Evolutionary conservation across 2,113 vertebrate genomes (phyloP).

Genomic region (Grammomys dolichurus): DNA sequence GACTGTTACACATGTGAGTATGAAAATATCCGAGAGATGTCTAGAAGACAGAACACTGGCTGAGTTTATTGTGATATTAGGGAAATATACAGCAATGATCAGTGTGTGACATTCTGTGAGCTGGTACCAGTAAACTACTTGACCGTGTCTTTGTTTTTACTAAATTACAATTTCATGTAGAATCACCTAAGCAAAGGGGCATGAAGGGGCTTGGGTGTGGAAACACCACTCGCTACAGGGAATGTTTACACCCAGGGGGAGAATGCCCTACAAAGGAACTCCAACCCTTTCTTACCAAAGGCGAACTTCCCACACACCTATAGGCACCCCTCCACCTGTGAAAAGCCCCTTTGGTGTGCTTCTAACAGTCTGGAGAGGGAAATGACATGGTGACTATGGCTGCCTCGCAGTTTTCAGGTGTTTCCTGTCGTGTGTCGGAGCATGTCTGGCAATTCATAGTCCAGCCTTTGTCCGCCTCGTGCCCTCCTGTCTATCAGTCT

Average conservation of each 20-base stretch:
- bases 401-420: not conserved
- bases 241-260: conserved; percentile 21
- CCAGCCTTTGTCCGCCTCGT: not conserved
- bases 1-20: not conserved
- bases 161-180: not conserved
- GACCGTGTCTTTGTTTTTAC: not conserved
- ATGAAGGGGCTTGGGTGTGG: not conserved
- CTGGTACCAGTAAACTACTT: not conserved
- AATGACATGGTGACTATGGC: not conserved
- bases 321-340: not conserved
- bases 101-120: not conserved
- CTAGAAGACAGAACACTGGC: not conserved
- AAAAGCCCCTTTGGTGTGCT: no score
- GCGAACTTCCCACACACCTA: not conserved
- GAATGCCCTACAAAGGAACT: not conserved
- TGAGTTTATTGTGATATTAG: not conserved
- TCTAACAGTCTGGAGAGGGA: not conserved
- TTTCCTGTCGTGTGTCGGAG: not conserved
- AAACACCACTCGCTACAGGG: not conserved
- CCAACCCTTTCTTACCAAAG: not conserved
- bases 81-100: not conserved
- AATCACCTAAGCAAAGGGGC: not conserved
- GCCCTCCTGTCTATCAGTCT: not conserved
- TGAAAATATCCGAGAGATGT: conserved; percentile 32
- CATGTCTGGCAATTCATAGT: not conserved